Base-by-base conservation (phyloP, 2,888 invertebrate genomes). In the Crioceris asparagi region DNA sequence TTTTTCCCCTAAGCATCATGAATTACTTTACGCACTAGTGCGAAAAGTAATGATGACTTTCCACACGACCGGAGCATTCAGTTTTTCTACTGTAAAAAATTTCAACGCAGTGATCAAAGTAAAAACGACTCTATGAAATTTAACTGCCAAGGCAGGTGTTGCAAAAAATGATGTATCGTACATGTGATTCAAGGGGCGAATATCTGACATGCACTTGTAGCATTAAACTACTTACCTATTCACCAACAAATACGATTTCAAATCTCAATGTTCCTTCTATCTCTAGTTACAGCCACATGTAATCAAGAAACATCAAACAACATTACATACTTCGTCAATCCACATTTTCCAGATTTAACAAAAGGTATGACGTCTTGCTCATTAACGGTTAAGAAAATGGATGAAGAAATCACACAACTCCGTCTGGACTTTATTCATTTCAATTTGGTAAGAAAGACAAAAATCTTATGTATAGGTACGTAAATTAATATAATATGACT, bases 381-480 rank as follows among this genome's bases (percentile, higher is more conserved):
- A 41, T 64, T 88, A 34, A 75, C 72, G 46, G 74, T 91, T 6
- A 78, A 78, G 57, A 81, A 85, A 66, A 74, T 83, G 38, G 79
- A 78, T 51, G 75, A 77, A 1, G 83, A 84, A 50, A 78, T 91
- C 53, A 83, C 82, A 57, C 91, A 91, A 62, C 65, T 92, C 29
- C 70, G 84, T 50, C 70, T 90, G 14, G 88, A 90, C 61, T 86
- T 90, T 55, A 65, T 83, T 33, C 86, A 87, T 61, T 87, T 87
- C 55, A 80, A 79, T 56, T 70, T 87, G 62, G 83, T 83, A 59
- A 74, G 76, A 67, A 26, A 25, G 23, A 21, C 21, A 12, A 18
- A 17, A 14, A 4, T 32, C 12, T 8, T 35, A 40, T 29, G 26
- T 37, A 32, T 31, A 17, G 10, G 21, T 10, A 21, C 21, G 21